phyloP scores from a whole-genome alignment of 2,888 invertebrate genomes.

The Drosophila fungiperda region DNA sequence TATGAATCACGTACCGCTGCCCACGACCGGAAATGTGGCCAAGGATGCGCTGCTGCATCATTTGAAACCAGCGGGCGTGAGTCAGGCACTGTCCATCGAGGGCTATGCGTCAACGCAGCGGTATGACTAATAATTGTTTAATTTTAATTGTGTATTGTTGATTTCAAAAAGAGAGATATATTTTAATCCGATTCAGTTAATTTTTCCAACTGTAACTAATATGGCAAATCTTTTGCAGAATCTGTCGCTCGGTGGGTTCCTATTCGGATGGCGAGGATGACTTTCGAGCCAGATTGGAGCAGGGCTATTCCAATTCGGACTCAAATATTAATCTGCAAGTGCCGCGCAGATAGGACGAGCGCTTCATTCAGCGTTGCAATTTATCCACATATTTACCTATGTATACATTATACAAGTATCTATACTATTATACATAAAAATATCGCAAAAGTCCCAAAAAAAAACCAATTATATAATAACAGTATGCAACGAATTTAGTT shows the following conservation, averaged over 20 bases:
- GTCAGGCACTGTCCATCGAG: slow-evolving; percentile 69
- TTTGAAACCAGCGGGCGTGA: slow-evolving; percentile 57
- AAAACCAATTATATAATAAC: background rate
- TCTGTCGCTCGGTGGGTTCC: slow-evolving; percentile 83
- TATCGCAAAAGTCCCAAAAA: slow-evolving; percentile 16
- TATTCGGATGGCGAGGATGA: slow-evolving; percentile 83
- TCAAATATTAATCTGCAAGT: slow-evolving; percentile 75
- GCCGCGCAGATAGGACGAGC: slow-evolving; percentile 62
- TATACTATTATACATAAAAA: slow-evolving; percentile 47
- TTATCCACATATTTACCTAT: slow-evolving; percentile 33
- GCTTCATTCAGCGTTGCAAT: slow-evolving; percentile 40
- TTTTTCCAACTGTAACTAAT: background rate
- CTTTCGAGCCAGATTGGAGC: slow-evolving; percentile 63
- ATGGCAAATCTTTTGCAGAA: slow-evolving; percentile 50
- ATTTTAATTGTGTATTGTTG: background rate
- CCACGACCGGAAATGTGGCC: slow-evolving; percentile 62
- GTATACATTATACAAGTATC: slow-evolving; percentile 34
- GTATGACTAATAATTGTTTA: slow-evolving; percentile 34
- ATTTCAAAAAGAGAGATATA: background rate
- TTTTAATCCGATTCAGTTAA: background rate
- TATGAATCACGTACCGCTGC: slow-evolving; percentile 78
- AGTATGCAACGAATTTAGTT: slow-evolving; percentile 13
- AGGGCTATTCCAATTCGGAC: slow-evolving; percentile 80
- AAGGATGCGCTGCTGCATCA: slow-evolving; percentile 68
- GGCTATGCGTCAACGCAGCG: slow-evolving; percentile 71